phyloP scores from a whole-genome alignment of 1,140 invertebrate genomes.

The Akabosia matsudoensis region DNA sequence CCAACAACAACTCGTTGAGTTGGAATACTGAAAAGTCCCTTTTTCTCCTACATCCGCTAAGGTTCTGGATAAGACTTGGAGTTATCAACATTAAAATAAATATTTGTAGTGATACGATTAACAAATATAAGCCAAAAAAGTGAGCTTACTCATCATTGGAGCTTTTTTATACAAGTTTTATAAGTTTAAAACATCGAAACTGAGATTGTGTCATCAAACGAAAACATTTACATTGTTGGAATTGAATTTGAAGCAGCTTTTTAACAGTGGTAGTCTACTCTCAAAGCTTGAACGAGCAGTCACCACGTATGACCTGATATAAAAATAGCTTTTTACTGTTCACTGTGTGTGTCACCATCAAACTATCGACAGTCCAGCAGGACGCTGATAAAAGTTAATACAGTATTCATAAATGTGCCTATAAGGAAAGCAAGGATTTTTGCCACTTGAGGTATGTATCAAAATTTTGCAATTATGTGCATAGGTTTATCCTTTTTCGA shows the following conservation, averaged over 20 bases:
- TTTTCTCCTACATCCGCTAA: neutral
- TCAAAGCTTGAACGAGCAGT: no score
- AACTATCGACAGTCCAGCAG: no score
- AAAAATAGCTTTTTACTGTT: no score
- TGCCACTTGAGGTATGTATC: no score
- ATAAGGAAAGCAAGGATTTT: no score
- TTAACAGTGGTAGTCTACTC: neutral
- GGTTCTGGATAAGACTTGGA: neutral
- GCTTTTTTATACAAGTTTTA: no score
- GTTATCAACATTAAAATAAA: neutral
- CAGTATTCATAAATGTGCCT: no score
- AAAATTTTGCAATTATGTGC: no score
- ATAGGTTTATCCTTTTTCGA: no score
- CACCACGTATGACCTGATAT: no score
- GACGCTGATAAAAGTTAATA: no score
- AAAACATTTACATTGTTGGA: neutral
- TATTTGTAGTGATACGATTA: neutral
- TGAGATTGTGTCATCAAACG: neutral
- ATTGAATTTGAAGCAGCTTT: conserved; percentile 6
- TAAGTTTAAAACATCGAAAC: neutral
- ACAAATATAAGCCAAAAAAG: neutral
- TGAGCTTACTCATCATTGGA: conserved; percentile 8
- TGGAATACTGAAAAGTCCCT: neutral
- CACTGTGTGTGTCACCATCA: no score
- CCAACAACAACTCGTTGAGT: neutral